These are phyloP conservation scores for Nannoperca australis DNA, from an alignment of 2,797 vertebrate genomes.

Conservation along the genomic window DNA sequence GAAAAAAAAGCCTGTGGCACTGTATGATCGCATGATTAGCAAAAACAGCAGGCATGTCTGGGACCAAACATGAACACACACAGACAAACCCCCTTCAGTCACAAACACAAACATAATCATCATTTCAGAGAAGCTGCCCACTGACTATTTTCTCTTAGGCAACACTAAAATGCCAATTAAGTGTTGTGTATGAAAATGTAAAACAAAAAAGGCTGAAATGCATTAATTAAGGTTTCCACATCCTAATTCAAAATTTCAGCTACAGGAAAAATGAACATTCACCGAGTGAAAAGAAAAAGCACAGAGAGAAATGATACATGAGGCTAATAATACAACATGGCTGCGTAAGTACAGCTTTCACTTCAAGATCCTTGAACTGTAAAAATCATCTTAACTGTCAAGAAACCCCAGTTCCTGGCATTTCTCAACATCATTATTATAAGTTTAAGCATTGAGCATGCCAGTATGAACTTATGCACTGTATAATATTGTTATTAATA, in stretches of 20 bases:
- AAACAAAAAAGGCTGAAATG: constrained; percentile 23
- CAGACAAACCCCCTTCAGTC: constrained; percentile 16
- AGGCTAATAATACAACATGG: constrained; percentile 62
- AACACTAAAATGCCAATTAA: constrained; percentile 37
- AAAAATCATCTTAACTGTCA: constrained; percentile 55
- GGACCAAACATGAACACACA: constrained; percentile 50
- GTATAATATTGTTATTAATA: constrained; percentile 68
- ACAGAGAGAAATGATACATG: constrained; percentile 32
- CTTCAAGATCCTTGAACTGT: constrained; percentile 37
- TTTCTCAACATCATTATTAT: constrained; percentile 69
- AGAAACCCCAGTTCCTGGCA: constrained; percentile 71
- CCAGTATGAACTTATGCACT: constrained; percentile 41
- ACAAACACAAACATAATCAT: constrained; percentile 17
- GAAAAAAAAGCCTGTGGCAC: constrained; percentile 53
- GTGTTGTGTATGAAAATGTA: not conserved
- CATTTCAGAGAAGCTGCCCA: constrained; percentile 48
- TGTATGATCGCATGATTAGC: constrained; percentile 70
- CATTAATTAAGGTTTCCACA: constrained; percentile 26
- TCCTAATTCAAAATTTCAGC: constrained; percentile 39
- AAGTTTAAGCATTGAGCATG: constrained; percentile 54
- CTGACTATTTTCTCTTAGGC: constrained; percentile 33
- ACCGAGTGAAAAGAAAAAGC: not conserved
- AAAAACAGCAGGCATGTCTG: constrained; percentile 68
- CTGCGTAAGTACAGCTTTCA: constrained; percentile 51
- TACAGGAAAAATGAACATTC: constrained; percentile 29